Percentiles rank a stretch among this genome's conserved stretches.
Conservation (phyloP, 2,797 vertebrate species). For the Tiaroga cobitis region DNA sequence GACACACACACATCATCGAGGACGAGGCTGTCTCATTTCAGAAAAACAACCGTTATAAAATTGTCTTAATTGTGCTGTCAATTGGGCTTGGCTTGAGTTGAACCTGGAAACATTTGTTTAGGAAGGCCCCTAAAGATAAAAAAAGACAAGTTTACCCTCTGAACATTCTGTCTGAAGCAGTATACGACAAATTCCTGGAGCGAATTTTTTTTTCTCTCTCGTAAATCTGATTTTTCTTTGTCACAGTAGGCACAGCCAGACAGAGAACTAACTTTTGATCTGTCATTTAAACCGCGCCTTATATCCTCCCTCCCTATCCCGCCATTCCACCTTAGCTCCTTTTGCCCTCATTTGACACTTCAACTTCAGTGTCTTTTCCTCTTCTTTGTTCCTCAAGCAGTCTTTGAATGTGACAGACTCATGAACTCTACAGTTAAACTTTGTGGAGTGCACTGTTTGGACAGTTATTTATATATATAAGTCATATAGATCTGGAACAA, state of each 20-base stretch:
- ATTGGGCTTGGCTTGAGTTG: background rate
- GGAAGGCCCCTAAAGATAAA: slow-evolving; percentile 7
- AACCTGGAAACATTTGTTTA: slow-evolving; percentile 22
- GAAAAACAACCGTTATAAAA: background rate
- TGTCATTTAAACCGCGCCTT: slow-evolving; percentile 41
- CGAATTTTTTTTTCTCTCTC: slow-evolving; percentile 21
- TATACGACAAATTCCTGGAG: slow-evolving; percentile 41
- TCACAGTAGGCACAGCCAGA: slow-evolving; percentile 48
- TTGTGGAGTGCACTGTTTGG: slow-evolving; percentile 9
- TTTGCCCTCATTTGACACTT: slow-evolving; percentile 45
- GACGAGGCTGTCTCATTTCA: background rate
- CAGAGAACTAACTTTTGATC: slow-evolving; percentile 48
- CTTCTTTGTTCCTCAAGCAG: slow-evolving; percentile 49
- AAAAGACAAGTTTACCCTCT: background rate
- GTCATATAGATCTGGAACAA: background rate
- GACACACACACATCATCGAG: background rate
- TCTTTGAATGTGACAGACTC: slow-evolving; percentile 36
- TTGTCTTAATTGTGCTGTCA: background rate
- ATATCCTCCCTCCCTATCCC: slow-evolving; percentile 15
- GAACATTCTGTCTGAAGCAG: slow-evolving; percentile 5
- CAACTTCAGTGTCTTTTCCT: slow-evolving; percentile 42
- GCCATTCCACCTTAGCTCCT: slow-evolving; percentile 27
- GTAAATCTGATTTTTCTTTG: slow-evolving; percentile 43
- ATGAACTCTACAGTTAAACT: slow-evolving; percentile 8
- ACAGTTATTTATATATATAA: background rate